phyloP scores from a whole-genome alignment of 2,888 invertebrate genomes.

The Trichopoda pennipes region DNA sequence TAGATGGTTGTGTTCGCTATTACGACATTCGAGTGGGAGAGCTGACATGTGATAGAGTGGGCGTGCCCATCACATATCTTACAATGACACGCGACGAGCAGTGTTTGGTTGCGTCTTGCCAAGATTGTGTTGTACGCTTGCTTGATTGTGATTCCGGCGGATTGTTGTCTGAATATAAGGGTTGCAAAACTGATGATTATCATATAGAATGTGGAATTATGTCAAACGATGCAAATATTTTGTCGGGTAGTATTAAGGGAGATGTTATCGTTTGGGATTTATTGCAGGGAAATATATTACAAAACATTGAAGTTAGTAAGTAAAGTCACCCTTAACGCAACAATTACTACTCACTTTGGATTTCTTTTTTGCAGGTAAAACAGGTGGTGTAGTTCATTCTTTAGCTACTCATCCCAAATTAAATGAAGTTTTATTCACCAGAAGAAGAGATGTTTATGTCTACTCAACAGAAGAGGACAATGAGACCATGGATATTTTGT shows the following conservation, averaged over 20 bases:
- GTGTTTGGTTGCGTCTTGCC: constrained; percentile 92
- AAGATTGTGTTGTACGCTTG: constrained; percentile 90
- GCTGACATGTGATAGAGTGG: constrained; percentile 91
- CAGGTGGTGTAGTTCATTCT: constrained; percentile 87
- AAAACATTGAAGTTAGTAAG: constrained; percentile 78
- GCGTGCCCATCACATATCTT: constrained; percentile 89
- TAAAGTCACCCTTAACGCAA: not conserved
- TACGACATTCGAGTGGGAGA: constrained; percentile 96
- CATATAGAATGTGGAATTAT: constrained; percentile 93
- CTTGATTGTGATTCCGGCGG: constrained; percentile 94
- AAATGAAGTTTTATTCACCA: constrained; percentile 78
- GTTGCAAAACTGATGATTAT: constrained; percentile 91
- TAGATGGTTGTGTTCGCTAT: constrained; percentile 91
- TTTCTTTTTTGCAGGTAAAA: constrained; percentile 72
- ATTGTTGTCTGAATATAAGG: constrained; percentile 88
- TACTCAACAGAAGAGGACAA: constrained; percentile 72
- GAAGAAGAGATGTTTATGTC: constrained; percentile 78
- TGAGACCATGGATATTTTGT: constrained; percentile 42
- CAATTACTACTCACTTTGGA: not conserved
- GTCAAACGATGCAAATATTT: constrained; percentile 90
- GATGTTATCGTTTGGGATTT: constrained; percentile 88
- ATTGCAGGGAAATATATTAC: constrained; percentile 85
- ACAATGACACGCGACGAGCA: constrained; percentile 95
- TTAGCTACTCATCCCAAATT: constrained; percentile 89
- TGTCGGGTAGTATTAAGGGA: constrained; percentile 95